A percentile compares a stretch with the other conserved stretches of the same genome.
These are phyloP conservation scores for Chrysemys picta DNA, from an alignment of 2,113 vertebrate species.

Conservation along the genomic window DNA sequence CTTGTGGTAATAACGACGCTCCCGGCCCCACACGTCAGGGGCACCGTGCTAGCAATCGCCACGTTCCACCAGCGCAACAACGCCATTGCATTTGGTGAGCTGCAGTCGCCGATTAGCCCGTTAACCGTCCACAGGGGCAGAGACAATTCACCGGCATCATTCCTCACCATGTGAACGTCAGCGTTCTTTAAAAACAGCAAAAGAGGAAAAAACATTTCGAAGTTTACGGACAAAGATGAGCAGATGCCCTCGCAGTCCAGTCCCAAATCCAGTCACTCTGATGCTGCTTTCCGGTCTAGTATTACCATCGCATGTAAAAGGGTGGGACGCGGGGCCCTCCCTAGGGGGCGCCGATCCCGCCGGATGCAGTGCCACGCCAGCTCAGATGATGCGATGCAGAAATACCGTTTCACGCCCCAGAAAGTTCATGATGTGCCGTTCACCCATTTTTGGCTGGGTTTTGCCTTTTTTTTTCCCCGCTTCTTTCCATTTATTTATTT, in stretches of 20 bases:
- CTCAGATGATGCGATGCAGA: constrained; percentile 41
- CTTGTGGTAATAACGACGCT: neutral
- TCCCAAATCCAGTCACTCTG: neutral
- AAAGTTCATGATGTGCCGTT: neutral
- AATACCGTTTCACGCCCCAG: constrained; percentile 20
- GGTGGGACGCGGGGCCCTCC: accelerated
- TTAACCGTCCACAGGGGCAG: accelerated
- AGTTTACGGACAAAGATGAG: accelerated
- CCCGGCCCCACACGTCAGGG: accelerated
- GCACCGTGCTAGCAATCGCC: accelerated
- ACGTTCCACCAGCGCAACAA: accelerated
- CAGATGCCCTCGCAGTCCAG: accelerated
- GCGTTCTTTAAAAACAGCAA: neutral
- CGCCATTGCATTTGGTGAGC: accelerated
- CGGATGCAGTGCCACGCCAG: accelerated
- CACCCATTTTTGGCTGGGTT: constrained; percentile 1
- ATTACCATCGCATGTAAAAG: neutral
- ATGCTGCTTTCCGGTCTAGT: accelerated
- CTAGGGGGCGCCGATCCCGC: accelerated
- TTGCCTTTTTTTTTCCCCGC: neutral
- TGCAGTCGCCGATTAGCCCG: accelerated
- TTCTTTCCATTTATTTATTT: accelerated
- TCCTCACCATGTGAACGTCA: neutral
- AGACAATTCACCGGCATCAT: accelerated
- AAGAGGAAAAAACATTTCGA: accelerated